A percentile compares a stretch with the other conserved stretches of the same genome.
Evolutionary conservation across 2,113 vertebrate genomes (phyloP).

Genomic region (Peromyscus leucopus): DNA sequence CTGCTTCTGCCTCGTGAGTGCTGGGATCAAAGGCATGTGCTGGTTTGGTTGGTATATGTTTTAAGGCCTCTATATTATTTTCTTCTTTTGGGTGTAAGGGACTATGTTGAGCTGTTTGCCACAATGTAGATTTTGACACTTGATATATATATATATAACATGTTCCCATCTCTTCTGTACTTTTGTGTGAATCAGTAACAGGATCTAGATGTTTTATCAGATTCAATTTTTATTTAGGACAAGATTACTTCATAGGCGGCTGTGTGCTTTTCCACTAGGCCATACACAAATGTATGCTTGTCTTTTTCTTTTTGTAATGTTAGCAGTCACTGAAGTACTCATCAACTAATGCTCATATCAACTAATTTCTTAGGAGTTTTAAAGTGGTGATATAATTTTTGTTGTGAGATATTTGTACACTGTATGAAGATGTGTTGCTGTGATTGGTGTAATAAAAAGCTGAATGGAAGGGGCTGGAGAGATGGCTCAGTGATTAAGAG

Average conservation of each 20-base stretch:
- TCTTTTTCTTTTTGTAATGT: neutral
- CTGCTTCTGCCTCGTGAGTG: neutral
- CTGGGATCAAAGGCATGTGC: neutral
- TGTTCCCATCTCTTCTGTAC: neutral
- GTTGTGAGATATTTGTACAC: neutral
- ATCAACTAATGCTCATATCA: neutral
- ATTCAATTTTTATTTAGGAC: constrained; percentile 30
- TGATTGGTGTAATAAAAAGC: neutral
- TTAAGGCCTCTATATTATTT: constrained; percentile 14
- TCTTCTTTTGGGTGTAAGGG: neutral
- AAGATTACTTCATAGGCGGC: constrained; percentile 9
- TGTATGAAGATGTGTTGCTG: neutral
- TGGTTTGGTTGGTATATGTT: neutral
- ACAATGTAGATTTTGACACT: neutral
- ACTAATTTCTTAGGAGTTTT: constrained; percentile 45
- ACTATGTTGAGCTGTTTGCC: constrained; percentile 2
- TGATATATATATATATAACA: neutral
- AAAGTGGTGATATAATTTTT: constrained; percentile 21
- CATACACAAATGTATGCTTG: neutral
- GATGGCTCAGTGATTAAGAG: too few species aligned
- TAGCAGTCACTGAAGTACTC: neutral
- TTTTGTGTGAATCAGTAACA: constrained; percentile 43
- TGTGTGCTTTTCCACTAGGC: constrained; percentile 5
- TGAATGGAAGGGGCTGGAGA: too few species aligned
- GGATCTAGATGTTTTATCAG: constrained; percentile 48